Percentiles rank a stretch among this genome's conserved stretches.
Conservation (phyloP, 1,140 invertebrate genomes). For the Macrotrachela quadricornifera region DNA sequence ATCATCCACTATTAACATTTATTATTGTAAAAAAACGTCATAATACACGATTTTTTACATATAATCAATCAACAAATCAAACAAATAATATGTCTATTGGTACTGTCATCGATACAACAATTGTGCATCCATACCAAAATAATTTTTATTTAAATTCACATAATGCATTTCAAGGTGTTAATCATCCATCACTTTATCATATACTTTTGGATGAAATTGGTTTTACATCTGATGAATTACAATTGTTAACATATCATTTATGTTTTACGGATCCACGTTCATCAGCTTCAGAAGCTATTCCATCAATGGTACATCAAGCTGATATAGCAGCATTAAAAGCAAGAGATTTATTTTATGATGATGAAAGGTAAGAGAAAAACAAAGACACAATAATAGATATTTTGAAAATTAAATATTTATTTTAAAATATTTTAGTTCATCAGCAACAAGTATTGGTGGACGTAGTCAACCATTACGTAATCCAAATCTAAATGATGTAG, state of each 20-base stretch:
- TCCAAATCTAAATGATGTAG: too few relatives aligned
- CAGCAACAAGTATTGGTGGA: too few relatives aligned
- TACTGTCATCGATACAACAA: conserved; percentile 54
- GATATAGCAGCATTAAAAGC: conserved; percentile 65
- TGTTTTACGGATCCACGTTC: conserved; percentile 72
- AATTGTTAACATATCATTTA: conserved; percentile 49
- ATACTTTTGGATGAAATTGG: not conserved
- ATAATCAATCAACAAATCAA: not conserved
- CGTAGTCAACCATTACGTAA: too few relatives aligned
- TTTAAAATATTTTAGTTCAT: too few relatives aligned
- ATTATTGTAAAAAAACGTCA: conserved; percentile 73
- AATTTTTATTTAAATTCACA: conserved; percentile 32
- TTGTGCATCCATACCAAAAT: conserved; percentile 54
- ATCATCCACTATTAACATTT: conserved; percentile 39
- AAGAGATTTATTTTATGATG: conserved; percentile 10
- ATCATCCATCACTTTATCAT: not conserved
- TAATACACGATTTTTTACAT: conserved; percentile 40
- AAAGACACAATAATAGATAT: too few relatives aligned
- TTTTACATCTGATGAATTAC: not conserved
- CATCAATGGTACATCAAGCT: conserved; percentile 76
- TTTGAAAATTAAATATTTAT: too few relatives aligned
- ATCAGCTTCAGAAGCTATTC: conserved; percentile 64
- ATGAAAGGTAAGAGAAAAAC: too few relatives aligned
- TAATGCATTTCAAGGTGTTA: not conserved
- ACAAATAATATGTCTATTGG: conserved; percentile 51